These are phyloP conservation scores for Tupaia chinensis DNA, from an alignment of 2,113 vertebrate genomes.

Conservation along the genomic window DNA sequence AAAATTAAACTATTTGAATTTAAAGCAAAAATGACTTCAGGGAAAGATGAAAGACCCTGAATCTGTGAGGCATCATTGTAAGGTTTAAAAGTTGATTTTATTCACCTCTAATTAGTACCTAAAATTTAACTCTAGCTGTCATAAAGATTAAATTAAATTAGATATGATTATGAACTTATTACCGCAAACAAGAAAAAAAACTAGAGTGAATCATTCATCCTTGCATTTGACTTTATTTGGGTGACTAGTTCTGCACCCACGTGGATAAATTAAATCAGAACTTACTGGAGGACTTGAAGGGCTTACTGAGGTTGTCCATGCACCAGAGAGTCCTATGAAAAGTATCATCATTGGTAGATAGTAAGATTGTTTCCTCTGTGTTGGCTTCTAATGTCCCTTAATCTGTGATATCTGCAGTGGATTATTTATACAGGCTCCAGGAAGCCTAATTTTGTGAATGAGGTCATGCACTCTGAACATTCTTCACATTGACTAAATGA, in stretches of 20 bases:
- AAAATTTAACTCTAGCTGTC: conserved; percentile 27
- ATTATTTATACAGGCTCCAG: neutral
- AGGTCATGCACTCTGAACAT: neutral
- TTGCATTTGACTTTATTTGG: neutral
- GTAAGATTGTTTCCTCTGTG: neutral
- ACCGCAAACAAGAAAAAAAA: neutral
- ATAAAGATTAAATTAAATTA: conserved; percentile 54
- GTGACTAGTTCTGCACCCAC: neutral
- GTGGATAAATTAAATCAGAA: conserved; percentile 23
- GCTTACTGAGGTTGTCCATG: neutral
- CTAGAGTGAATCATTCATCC: neutral
- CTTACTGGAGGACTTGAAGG: neutral
- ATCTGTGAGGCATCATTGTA: neutral
- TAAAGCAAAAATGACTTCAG: conserved; percentile 37
- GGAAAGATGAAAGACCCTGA: neutral
- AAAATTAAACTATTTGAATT: conserved; percentile 46
- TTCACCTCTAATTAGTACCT: conserved; percentile 48
- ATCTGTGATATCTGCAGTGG: neutral
- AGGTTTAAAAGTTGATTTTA: neutral
- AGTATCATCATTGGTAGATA: neutral
- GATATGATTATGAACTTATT: conserved; percentile 22
- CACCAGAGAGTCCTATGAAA: neutral
- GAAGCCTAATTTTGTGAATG: neutral
- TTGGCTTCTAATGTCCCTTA: neutral
- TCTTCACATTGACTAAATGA: neutral